Evolutionary conservation across 1,140 invertebrate species (phyloP).

Genomic region (Zaprionus camerounensis): DNA sequence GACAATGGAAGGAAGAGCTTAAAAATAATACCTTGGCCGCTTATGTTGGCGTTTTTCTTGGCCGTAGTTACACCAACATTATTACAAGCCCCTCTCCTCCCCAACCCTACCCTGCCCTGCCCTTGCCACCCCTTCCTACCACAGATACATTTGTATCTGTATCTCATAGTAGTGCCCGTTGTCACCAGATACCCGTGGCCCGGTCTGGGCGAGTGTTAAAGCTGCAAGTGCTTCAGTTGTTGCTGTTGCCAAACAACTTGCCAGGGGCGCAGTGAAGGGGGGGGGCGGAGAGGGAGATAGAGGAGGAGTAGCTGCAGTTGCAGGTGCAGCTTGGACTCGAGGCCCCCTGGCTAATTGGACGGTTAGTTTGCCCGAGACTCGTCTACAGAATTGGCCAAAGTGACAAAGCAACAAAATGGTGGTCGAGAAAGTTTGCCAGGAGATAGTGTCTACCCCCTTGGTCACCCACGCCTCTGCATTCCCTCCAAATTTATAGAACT

Average conservation of each 20-base stretch:
- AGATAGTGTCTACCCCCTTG: background rate
- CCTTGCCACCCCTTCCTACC: background rate
- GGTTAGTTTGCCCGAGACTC: slow-evolving; percentile 17
- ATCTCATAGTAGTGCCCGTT: slow-evolving; percentile 39
- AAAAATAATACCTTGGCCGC: slow-evolving; percentile 81
- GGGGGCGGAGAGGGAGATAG: background rate
- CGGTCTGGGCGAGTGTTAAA: slow-evolving; percentile 65
- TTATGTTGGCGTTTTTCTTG: slow-evolving; percentile 75
- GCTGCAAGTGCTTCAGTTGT: slow-evolving; percentile 69
- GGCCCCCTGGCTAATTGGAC: slow-evolving; percentile 31
- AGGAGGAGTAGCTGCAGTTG: background rate
- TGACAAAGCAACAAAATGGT: slow-evolving; percentile 29
- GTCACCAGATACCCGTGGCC: slow-evolving; percentile 71
- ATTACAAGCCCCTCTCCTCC: slow-evolving; percentile 43
- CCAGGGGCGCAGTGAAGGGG: background rate
- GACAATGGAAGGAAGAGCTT: slow-evolving; percentile 80
- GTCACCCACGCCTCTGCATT: background rate
- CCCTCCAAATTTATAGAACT: background rate
- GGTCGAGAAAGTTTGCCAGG: slow-evolving; percentile 1
- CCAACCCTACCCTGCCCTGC: background rate
- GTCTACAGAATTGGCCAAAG: slow-evolving; percentile 5
- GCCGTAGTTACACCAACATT: slow-evolving; percentile 67
- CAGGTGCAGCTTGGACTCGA: background rate
- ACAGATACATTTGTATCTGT: slow-evolving; percentile 33
- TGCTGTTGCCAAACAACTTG: slow-evolving; percentile 14